These are phyloP conservation scores for Trogon melanurus DNA, from an alignment of 2,113 vertebrate genomes.

Conservation along the genomic window DNA sequence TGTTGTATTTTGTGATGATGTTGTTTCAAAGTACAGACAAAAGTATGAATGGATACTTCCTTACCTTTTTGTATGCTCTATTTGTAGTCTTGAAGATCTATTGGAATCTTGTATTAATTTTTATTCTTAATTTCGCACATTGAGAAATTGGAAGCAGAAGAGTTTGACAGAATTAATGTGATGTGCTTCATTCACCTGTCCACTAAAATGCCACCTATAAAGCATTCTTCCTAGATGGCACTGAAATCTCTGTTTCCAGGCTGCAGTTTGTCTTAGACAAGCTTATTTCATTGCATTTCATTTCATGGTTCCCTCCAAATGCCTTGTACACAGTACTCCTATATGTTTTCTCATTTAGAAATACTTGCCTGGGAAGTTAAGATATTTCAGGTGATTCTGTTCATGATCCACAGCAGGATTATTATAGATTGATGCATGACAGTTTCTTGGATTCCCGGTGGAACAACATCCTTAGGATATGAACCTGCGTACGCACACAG, in stretches of 20 bases:
- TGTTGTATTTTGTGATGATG: neutral
- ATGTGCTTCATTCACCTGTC: neutral
- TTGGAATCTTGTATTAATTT: neutral
- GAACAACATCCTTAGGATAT: neutral
- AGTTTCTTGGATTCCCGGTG: neutral
- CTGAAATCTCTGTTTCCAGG: constrained; percentile 43
- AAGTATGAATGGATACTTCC: neutral
- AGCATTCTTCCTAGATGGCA: neutral
- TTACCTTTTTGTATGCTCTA: neutral
- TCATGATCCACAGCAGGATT: constrained; percentile 23
- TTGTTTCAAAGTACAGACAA: neutral
- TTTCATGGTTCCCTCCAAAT: constrained; percentile 26
- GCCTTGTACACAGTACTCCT: neutral
- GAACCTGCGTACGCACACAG: neutral
- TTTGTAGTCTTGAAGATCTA: neutral
- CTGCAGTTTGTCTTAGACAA: constrained; percentile 28
- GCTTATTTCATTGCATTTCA: constrained; percentile 52
- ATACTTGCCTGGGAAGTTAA: constrained; percentile 27
- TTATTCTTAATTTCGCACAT: constrained; percentile 27
- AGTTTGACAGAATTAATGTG: neutral
- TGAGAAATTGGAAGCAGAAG: constrained; percentile 7
- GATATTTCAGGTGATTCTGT: constrained; percentile 50
- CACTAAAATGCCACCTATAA: constrained; percentile 45
- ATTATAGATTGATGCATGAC: neutral
- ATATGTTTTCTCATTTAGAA: constrained; percentile 48